Evolutionary conservation across 2,797 vertebrate species (phyloP).

Genomic region (Siniperca obscura): DNA sequence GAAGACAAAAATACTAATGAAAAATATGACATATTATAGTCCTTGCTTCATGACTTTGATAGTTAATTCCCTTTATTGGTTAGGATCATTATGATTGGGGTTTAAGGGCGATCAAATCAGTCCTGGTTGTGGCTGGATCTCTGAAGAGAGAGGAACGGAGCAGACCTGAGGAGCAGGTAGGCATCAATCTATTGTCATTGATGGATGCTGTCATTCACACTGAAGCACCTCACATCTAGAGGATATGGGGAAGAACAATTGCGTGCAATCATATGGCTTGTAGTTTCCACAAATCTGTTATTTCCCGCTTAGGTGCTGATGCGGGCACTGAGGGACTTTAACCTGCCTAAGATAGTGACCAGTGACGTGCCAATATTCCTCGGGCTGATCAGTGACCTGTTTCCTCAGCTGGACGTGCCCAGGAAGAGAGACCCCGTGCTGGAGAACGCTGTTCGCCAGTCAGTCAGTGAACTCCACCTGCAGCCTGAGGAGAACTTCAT

Average conservation of each 20-base stretch:
- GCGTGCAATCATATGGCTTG: background rate
- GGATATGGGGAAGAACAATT: background rate
- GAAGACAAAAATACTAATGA: background rate
- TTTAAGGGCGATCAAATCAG: slow-evolving; percentile 87
- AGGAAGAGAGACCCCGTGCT: slow-evolving; percentile 84
- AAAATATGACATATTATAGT: background rate
- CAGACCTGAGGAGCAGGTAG: slow-evolving; percentile 87
- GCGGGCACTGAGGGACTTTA: slow-evolving; percentile 90
- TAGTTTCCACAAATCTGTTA: background rate
- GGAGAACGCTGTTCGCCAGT: slow-evolving; percentile 88
- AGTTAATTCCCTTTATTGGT: background rate
- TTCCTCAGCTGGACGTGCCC: slow-evolving; percentile 88
- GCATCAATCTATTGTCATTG: background rate
- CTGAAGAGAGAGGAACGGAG: slow-evolving; percentile 85
- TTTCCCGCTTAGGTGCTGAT: slow-evolving; percentile 82
- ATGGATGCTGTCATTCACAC: slow-evolving; percentile 5
- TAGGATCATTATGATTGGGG: slow-evolving; percentile 88
- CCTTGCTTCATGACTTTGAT: background rate
- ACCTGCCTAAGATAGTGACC: slow-evolving; percentile 89
- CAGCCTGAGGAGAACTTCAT: slow-evolving; percentile 93
- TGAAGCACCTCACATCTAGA: background rate
- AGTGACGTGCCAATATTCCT: slow-evolving; percentile 88
- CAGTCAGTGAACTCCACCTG: slow-evolving; percentile 85
- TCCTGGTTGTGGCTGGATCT: slow-evolving; percentile 86
- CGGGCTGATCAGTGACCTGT: slow-evolving; percentile 87